Percentiles rank a stretch among this genome's conserved stretches.
Evolutionary conservation across 2,888 invertebrate genomes (phyloP).

Genomic region (Falcaria lacertinaria): DNA sequence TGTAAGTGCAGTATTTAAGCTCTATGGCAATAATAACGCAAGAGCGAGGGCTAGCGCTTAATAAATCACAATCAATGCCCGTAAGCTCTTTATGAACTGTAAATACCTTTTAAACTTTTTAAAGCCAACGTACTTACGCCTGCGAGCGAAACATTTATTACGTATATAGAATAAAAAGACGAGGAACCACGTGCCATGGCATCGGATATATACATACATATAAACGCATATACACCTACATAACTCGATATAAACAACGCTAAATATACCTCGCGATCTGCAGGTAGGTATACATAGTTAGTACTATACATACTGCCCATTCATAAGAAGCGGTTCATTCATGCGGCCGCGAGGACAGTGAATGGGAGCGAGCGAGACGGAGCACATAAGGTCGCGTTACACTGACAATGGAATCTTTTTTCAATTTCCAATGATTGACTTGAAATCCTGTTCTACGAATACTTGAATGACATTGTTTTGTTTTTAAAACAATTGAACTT

Average conservation of each 20-base stretch:
- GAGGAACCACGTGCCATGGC: conserved; percentile 61
- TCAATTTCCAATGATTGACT: conserved; percentile 50
- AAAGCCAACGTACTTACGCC: conserved; percentile 22
- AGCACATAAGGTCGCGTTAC: conserved; percentile 66
- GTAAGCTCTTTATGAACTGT: conserved; percentile 12
- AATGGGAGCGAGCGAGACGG: conserved; percentile 73
- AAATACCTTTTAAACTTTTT: conserved; percentile 16
- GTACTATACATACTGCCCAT: conserved; percentile 73
- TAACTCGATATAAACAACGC: conserved; percentile 57
- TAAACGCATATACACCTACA: conserved; percentile 41
- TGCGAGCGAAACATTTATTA: conserved; percentile 31
- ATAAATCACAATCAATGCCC: conserved; percentile 10
- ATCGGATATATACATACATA: conserved; percentile 36
- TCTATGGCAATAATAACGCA: neutral
- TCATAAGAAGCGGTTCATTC: conserved; percentile 79
- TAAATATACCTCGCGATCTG: conserved; percentile 25
- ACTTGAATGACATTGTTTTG: conserved; percentile 55
- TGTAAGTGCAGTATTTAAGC: too few species aligned
- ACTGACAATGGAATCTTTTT: conserved; percentile 62
- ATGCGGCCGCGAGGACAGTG: conserved; percentile 64
- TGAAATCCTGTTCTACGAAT: conserved; percentile 65
- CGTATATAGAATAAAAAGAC: conserved; percentile 43
- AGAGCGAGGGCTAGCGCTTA: neutral
- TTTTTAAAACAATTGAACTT: conserved; percentile 60
- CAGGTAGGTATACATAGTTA: conserved; percentile 48